Evolutionary conservation across 2,113 vertebrate genomes (phyloP).

Genomic region (Lucifuga dentata): DNA sequence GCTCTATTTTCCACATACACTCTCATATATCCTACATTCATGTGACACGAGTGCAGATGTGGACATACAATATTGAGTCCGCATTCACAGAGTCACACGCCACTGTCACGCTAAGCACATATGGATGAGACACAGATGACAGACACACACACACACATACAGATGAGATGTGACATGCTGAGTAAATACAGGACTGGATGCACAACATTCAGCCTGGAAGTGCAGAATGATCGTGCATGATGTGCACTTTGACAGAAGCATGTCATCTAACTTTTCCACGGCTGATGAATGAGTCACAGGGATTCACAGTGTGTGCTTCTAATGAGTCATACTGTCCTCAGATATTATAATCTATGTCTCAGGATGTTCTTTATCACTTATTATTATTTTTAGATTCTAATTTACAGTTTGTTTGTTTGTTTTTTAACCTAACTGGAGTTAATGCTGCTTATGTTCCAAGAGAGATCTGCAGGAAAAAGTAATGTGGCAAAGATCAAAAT

Average conservation of each 20-base stretch:
- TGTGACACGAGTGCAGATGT: conserved; percentile 1
- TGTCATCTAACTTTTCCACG: conserved; percentile 57
- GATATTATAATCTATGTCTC: no score
- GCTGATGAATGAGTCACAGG: conserved; percentile 65
- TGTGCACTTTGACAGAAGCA: conserved; percentile 57
- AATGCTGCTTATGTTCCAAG: no score
- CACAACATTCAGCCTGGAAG: conserved; percentile 62
- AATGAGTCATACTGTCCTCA: no score
- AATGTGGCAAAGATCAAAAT: no score
- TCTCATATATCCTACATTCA: background rate
- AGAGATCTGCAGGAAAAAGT: no score
- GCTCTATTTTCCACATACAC: background rate
- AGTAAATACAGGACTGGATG: conserved; percentile 65
- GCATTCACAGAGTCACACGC: conserved; percentile 29
- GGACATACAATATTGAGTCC: conserved; percentile 37
- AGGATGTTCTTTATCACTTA: no score
- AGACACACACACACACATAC: conserved; percentile 27
- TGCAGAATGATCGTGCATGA: conserved; percentile 65
- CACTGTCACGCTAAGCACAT: conserved; percentile 25
- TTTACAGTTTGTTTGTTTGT: no score
- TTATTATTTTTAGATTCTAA: no score
- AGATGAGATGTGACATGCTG: conserved; percentile 73
- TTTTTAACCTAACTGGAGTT: no score
- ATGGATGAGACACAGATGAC: conserved; percentile 50
- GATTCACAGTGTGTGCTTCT: no score